phyloP scores from a whole-genome alignment of 1,140 invertebrate genomes.

The Neodiprion virginianus region DNA sequence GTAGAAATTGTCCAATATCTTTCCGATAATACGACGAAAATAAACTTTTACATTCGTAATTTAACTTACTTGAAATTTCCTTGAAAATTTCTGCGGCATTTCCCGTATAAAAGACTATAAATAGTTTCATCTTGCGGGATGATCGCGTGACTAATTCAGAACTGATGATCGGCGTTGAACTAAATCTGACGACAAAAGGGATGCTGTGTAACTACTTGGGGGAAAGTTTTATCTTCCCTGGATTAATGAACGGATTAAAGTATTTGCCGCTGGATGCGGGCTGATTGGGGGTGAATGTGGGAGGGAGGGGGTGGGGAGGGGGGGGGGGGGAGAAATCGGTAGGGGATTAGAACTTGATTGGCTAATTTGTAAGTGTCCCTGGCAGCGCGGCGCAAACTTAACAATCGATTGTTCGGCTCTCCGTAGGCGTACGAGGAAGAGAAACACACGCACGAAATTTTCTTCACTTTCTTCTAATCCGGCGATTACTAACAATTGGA shows the following conservation, averaged over 20 bases:
- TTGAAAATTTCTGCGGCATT: too few relatives aligned
- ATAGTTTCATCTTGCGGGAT: background rate
- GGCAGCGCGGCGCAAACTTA: conserved; percentile 51
- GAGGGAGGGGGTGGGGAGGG: conserved; percentile 14
- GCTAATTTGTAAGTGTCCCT: conserved; percentile 64
- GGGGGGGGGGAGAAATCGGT: background rate
- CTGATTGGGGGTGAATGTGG: conserved; percentile 51
- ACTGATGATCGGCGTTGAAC: conserved; percentile 21
- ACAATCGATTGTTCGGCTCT: conserved; percentile 51
- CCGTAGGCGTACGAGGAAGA: background rate
- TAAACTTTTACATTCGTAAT: too few relatives aligned
- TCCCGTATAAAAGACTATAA: too few relatives aligned
- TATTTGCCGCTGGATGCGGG: conserved; percentile 59
- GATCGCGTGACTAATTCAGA: background rate
- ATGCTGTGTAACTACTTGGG: conserved; percentile 46
- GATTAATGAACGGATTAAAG: conserved; percentile 64
- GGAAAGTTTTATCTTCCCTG: conserved; percentile 59
- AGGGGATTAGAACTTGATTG: conserved; percentile 62
- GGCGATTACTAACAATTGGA: too few relatives aligned
- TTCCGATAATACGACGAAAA: too few relatives aligned
- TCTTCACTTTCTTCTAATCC: too few relatives aligned
- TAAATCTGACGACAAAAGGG: conserved; percentile 56
- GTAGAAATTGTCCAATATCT: too few relatives aligned
- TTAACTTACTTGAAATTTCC: too few relatives aligned
- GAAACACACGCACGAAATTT: too few relatives aligned